phyloP scores from a whole-genome alignment of 1,140 invertebrate species.

The Cepaea nemoralis region DNA sequence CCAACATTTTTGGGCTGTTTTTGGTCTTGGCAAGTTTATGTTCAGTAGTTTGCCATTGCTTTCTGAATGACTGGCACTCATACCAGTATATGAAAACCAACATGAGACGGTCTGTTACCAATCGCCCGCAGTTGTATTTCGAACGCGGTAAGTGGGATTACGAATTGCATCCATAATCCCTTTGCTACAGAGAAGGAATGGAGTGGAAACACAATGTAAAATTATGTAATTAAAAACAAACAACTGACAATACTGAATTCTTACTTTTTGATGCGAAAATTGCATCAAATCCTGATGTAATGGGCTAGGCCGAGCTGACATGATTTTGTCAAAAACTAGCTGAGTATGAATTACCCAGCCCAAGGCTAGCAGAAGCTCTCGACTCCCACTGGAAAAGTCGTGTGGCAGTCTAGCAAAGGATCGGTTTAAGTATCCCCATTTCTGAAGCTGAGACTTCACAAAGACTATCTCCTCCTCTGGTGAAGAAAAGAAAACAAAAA shows the following conservation, averaged over 20 bases:
- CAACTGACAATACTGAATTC: neutral
- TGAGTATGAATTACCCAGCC: slow-evolving; percentile 17
- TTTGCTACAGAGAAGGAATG: too few species aligned
- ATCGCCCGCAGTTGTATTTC: too few species aligned
- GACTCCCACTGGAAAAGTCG: slow-evolving; percentile 11
- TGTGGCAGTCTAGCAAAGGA: neutral
- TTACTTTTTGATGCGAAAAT: neutral
- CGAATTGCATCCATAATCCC: too few species aligned
- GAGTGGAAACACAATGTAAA: too few species aligned
- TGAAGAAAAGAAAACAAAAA: slow-evolving; percentile 4
- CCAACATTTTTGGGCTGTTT: too few species aligned
- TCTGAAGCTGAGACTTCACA: slow-evolving; percentile 28
- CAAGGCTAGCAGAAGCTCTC: neutral
- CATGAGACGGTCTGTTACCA: too few species aligned
- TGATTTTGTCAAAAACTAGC: slow-evolving; percentile 23
- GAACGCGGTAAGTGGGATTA: too few species aligned
- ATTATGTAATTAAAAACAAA: too few species aligned
- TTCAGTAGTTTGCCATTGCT: too few species aligned
- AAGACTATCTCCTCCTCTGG: neutral
- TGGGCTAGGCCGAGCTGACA: neutral
- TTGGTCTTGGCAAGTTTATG: too few species aligned
- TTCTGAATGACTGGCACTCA: too few species aligned
- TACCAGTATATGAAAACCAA: too few species aligned
- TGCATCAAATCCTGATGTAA: neutral
- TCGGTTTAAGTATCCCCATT: slow-evolving; percentile 20